Conservation (phyloP, 2,113 vertebrate species). For the Agelaius tricolor region DNA sequence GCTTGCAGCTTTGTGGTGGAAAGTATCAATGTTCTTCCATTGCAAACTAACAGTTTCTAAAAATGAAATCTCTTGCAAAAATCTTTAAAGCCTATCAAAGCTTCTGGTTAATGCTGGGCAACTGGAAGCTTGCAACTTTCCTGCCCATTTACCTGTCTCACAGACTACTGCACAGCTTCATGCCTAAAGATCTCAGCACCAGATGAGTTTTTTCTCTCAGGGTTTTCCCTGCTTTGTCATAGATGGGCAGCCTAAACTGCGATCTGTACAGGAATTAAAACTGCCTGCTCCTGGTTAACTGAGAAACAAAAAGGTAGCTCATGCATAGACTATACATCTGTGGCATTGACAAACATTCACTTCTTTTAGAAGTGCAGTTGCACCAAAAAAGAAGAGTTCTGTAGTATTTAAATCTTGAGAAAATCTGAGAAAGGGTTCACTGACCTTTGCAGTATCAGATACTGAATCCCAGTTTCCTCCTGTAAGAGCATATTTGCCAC, state of each 20-base stretch:
- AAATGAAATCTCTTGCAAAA: background rate
- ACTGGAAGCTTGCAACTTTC: background rate
- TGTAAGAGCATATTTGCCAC: conserved; percentile 86
- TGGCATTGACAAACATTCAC: background rate
- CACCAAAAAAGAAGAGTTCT: background rate
- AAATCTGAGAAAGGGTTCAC: background rate
- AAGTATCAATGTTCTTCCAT: background rate
- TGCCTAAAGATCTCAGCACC: background rate
- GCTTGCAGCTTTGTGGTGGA: background rate
- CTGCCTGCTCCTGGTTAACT: background rate
- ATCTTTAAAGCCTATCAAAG: background rate
- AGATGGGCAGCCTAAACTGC: background rate
- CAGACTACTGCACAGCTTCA: background rate
- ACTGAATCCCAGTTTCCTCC: conserved; percentile 95
- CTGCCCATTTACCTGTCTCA: background rate
- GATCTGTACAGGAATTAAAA: background rate
- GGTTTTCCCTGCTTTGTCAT: background rate
- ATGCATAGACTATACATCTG: background rate
- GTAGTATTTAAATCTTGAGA: background rate
- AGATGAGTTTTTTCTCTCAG: background rate
- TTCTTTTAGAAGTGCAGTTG: background rate
- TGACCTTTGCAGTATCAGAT: conserved; percentile 90
- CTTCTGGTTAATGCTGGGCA: background rate
- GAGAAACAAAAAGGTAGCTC: background rate
- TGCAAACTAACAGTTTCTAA: background rate